Conservation (phyloP, 1,140 invertebrate genomes). For the Neodiprion fabricii region DNA sequence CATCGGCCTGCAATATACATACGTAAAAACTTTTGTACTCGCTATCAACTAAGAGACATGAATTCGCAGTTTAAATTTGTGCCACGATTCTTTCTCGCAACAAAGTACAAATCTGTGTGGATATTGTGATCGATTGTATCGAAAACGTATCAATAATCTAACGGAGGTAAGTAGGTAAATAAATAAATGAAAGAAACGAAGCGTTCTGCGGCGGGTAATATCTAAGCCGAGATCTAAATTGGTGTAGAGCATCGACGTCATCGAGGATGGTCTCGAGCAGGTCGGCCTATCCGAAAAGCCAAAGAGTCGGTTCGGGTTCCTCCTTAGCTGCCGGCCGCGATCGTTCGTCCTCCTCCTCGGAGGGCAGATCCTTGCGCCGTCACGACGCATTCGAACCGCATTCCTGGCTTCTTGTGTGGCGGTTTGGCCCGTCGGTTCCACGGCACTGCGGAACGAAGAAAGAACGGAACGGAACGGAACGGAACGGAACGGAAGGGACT, state of each 20-base stretch:
- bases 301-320: not conserved
- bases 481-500: not conserved
- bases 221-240: not conserved
- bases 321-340: not conserved
- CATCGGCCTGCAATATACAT: too few species aligned
- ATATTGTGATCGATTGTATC: too few species aligned
- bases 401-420: conserved; percentile 6
- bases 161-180: too few species aligned
- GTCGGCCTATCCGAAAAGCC: not conserved
- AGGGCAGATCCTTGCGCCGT: not conserved
- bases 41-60: too few species aligned
- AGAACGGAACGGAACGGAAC: not conserved
- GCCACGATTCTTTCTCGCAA: too few species aligned
- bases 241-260: not conserved
- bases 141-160: too few species aligned
- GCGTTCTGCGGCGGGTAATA: not conserved
- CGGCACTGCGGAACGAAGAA: not conserved
- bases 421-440: not conserved
- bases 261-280: not conserved
- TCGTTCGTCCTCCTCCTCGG: not conserved
- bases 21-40: too few species aligned
- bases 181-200: too few species aligned
- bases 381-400: not conserved
- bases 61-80: too few species aligned
- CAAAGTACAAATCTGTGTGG: too few species aligned